Evolutionary conservation across 2,797 vertebrate genomes (phyloP).

Genomic region (Dryobates pubescens): DNA sequence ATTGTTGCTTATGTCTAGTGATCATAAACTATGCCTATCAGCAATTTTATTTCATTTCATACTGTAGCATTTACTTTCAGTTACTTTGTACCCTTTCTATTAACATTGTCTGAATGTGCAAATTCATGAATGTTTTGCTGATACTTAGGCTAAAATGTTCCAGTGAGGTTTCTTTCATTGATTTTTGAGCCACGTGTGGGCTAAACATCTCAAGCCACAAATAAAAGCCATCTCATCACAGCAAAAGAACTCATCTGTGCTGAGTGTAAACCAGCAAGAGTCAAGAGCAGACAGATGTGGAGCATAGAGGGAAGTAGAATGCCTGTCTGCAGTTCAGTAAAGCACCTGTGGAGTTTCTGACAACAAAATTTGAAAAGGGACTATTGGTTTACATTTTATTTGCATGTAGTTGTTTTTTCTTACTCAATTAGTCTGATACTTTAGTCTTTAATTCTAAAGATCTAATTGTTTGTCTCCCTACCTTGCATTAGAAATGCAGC

Average conservation of each 20-base stretch:
- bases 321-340: not conserved
- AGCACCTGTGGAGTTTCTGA: not conserved
- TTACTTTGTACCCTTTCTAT: not conserved
- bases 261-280: not conserved
- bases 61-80: not conserved
- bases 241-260: not conserved
- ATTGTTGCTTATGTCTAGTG: not conserved
- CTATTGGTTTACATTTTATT: not conserved
- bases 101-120: not conserved
- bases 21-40: not conserved
- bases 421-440: not conserved
- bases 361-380: not conserved
- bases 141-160: not conserved
- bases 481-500: slow-evolving; percentile 39
- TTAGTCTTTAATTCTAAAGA: not conserved
- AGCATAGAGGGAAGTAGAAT: not conserved
- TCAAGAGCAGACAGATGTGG: not conserved
- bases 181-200: not conserved
- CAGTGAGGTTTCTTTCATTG: not conserved
- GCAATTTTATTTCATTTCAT: not conserved
- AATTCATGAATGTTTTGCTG: not conserved
- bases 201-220: not conserved
- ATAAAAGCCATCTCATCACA: not conserved
- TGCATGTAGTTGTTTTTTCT: not conserved
- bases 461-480: not conserved